Percentiles rank a stretch among this genome's conserved stretches.
Evolutionary conservation across 1,140 invertebrate species (phyloP).

Genomic region (Zophobas morio): DNA sequence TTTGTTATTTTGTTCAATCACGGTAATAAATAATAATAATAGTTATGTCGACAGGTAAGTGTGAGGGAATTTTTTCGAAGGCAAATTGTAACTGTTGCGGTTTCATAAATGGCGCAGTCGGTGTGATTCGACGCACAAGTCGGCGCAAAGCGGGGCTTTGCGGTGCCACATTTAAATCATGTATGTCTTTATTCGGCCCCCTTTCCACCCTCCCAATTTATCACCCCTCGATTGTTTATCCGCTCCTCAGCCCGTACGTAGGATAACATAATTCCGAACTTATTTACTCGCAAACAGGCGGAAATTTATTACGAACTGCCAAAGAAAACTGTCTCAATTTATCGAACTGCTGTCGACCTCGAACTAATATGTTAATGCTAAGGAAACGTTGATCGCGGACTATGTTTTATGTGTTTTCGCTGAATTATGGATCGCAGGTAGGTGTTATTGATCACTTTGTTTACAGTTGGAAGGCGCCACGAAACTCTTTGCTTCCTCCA

Average conservation of each 20-base stretch:
- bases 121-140: too few species aligned
- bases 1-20: too few species aligned
- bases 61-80: too few species aligned
- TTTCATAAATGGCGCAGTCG: too few species aligned
- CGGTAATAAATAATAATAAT: too few species aligned
- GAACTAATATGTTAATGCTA: slow-evolving; percentile 45
- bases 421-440: slow-evolving; percentile 54
- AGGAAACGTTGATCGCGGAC: slow-evolving; percentile 38
- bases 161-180: too few species aligned
- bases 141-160: too few species aligned
- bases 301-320: slow-evolving; percentile 41
- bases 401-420: slow-evolving; percentile 54
- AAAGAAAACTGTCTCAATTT: slow-evolving; percentile 43
- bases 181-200: too few species aligned
- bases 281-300: slow-evolving; percentile 28
- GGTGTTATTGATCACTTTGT: slow-evolving; percentile 55
- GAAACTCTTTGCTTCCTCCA: slow-evolving; percentile 40
- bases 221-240: not conserved
- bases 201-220: too few species aligned
- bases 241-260: not conserved
- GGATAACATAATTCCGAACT: slow-evolving; percentile 30
- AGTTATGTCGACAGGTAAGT: too few species aligned
- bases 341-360: slow-evolving; percentile 37
- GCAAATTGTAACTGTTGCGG: too few species aligned
- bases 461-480: slow-evolving; percentile 46